These are phyloP conservation scores for Drusus annulatus DNA, from an alignment of 1,140 invertebrate species.

Conservation along the genomic window DNA sequence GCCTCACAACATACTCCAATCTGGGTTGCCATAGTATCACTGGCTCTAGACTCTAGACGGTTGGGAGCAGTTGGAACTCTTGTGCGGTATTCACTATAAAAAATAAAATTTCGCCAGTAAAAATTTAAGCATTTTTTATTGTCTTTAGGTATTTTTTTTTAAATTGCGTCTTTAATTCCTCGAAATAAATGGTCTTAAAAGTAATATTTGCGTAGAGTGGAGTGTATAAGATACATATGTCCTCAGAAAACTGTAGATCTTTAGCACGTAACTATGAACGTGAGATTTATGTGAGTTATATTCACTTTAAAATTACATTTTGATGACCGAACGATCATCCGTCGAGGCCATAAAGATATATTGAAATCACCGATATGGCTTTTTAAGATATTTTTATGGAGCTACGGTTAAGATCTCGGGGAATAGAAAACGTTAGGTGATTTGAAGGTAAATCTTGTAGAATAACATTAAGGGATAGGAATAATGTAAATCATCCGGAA, in stretches of 20 bases:
- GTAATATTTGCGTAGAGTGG: background rate
- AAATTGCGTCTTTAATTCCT: too few species aligned
- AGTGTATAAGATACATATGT: background rate
- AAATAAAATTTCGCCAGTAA: too few species aligned
- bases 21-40: too few species aligned
- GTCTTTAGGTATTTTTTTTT: too few species aligned
- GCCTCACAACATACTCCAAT: too few species aligned
- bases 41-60: too few species aligned
- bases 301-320: constrained; percentile 58
- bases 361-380: constrained; percentile 37
- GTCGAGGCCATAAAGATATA: constrained; percentile 53
- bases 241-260: background rate
- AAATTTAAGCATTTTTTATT: too few species aligned
- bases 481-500: constrained; percentile 13
- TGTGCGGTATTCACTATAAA: too few species aligned
- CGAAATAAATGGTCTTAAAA: too few species aligned
- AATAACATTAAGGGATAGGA: background rate
- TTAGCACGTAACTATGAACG: constrained; percentile 2
- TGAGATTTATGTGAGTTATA: constrained; percentile 47
- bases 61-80: too few species aligned
- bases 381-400: constrained; percentile 32
- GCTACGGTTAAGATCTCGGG: constrained; percentile 1
- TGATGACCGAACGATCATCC: constrained; percentile 53
- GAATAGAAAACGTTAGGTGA: background rate
- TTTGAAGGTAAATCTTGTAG: constrained; percentile 27